Evolutionary conservation across 2,888 invertebrate species (phyloP).

Genomic region (Athalia circularis): DNA sequence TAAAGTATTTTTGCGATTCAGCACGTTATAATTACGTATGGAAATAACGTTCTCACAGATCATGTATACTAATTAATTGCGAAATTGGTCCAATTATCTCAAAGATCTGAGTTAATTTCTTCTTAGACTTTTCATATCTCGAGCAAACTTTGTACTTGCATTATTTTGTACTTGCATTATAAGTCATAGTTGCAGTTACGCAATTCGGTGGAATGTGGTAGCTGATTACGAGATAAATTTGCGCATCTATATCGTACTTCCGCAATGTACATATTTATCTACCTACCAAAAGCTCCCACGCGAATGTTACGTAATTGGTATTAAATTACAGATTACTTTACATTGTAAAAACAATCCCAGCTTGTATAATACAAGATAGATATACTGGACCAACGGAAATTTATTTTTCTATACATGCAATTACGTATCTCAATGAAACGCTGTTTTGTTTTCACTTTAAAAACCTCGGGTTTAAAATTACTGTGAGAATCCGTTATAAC

Average conservation of each 20-base stretch:
- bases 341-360: background rate
- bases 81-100: background rate
- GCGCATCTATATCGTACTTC: background rate
- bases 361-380: background rate
- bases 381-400: slow-evolving; percentile 13
- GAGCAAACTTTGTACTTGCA: background rate
- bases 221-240: background rate
- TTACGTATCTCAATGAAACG: background rate
- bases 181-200: background rate
- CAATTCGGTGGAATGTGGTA: background rate
- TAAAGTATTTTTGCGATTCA: too few species aligned
- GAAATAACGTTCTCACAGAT: too few species aligned
- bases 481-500: background rate
- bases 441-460: slow-evolving; percentile 4
- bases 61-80: too few species aligned
- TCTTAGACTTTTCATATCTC: background rate
- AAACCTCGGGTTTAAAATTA: background rate
- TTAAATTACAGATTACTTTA: slow-evolving; percentile 15
- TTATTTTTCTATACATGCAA: slow-evolving; percentile 14
- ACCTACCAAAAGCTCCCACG: background rate
- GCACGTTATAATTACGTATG: too few species aligned
- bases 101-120: background rate
- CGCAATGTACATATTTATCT: background rate
- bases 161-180: background rate
- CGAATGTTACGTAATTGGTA: slow-evolving; percentile 22